A percentile compares a stretch with the other conserved stretches of the same genome.
Conservation (phyloP, 92 coral and sea anemone species). For the Parazoanthus darwini region DNA sequence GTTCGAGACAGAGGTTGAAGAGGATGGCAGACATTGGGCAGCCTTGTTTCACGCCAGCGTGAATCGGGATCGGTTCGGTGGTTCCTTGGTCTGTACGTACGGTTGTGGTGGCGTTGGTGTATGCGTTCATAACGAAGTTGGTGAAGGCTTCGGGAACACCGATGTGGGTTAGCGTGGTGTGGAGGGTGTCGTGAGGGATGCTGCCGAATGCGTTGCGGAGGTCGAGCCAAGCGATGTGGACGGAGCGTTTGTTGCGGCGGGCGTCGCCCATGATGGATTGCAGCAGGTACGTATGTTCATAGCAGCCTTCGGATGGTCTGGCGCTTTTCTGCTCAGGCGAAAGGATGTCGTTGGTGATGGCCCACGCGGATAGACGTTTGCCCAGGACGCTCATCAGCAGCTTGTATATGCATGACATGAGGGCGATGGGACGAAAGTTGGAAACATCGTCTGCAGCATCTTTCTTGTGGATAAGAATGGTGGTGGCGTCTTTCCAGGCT, state of each 20-base stretch:
- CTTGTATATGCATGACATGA: slow-evolving; percentile 41
- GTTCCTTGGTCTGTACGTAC: not conserved
- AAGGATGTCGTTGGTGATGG: slow-evolving; percentile 24
- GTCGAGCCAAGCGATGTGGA: slow-evolving; percentile 37
- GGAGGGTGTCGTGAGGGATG: slow-evolving; percentile 28
- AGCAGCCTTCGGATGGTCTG: slow-evolving; percentile 41
- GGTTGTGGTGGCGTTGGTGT: slow-evolving; percentile 2
- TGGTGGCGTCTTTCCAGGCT: slow-evolving; percentile 34
- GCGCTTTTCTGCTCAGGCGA: slow-evolving; percentile 45
- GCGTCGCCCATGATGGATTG: slow-evolving; percentile 33
- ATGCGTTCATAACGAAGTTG: not conserved
- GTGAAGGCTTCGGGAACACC: slow-evolving; percentile 15
- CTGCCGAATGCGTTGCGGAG: slow-evolving; percentile 38
- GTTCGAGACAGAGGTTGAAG: slow-evolving; percentile 25
- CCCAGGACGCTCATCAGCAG: slow-evolving; percentile 37
- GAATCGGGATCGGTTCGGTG: slow-evolving; percentile 23
- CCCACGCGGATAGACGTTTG: slow-evolving; percentile 31
- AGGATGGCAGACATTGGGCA: slow-evolving; percentile 35
- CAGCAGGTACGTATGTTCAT: slow-evolving; percentile 40
- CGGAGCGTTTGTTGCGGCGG: not conserved
- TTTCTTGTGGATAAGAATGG: slow-evolving; percentile 39
- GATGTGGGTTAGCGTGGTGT: slow-evolving; percentile 1
- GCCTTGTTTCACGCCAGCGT: slow-evolving; percentile 41
- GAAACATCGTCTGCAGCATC: slow-evolving; percentile 2
- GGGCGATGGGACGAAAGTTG: slow-evolving; percentile 47